Evolutionary conservation across 1,140 invertebrate species (phyloP).

Genomic region (Eumaeus atala): DNA sequence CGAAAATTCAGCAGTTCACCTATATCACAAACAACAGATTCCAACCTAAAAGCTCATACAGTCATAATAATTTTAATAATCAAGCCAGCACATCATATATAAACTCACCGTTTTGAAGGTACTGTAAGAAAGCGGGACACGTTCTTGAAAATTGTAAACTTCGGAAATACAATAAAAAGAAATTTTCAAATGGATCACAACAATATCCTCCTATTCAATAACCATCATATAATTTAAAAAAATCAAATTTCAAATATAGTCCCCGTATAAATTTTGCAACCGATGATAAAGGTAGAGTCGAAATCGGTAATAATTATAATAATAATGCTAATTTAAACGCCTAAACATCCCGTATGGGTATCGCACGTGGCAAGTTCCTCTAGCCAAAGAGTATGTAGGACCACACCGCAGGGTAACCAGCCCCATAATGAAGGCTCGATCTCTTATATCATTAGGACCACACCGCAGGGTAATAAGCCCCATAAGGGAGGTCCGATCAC

Average conservation of each 20-base stretch:
- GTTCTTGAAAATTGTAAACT: neutral
- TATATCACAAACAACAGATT: neutral
- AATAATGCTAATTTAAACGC: neutral
- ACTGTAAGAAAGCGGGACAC: slow-evolving; percentile 5
- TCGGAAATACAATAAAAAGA: neutral
- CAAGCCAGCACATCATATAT: too few relatives aligned
- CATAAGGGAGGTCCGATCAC: neutral
- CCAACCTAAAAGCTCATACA: neutral
- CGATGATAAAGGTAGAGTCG: neutral
- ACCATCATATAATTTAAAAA: neutral
- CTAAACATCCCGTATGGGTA: neutral
- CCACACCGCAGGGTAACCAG: neutral
- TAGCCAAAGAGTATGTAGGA: too few relatives aligned
- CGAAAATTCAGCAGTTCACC: slow-evolving; percentile 15
- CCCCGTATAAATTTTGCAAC: neutral
- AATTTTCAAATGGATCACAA: slow-evolving; percentile 4
- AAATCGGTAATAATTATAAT: neutral
- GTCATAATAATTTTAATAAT: neutral
- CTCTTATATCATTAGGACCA: neutral
- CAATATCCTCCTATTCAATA: neutral
- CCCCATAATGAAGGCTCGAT: neutral
- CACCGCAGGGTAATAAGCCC: neutral
- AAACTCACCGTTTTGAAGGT: neutral
- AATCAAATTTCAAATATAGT: neutral
- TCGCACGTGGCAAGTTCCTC: neutral